Evolutionary conservation across 2,797 vertebrate species (phyloP), one percentile per base, ranked within the genome.

Genomic region (Aeoliscus strigatus): DNA sequence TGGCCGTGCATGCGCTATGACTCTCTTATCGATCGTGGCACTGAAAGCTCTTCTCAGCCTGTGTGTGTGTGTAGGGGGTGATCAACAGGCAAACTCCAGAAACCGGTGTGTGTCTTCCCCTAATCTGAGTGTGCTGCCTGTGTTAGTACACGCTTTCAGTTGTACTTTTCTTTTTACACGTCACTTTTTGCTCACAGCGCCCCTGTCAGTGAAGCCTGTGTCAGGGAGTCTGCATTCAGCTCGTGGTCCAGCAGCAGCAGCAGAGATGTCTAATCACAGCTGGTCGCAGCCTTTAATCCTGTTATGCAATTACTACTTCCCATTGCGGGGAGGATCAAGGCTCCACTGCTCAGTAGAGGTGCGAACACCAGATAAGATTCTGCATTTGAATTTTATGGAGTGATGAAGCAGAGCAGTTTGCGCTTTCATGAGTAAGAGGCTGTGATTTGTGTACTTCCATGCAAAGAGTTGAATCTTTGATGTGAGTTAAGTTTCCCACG

Each of bases 191-290:
- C 70, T 69, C 69, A 79, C 61, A 70, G 73, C 43, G 70, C 77
- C 75, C 75, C 3, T 80, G 72, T 86, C 75, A 73, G 72, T 81
- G 79, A 82, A 73, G 75, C 80, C 73, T 73, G 73, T 80, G 73
- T 83, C 82, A 81, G 77, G 67, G 66, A 55, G 60, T 53, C 31
- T 51, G 58, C 54, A 38, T 48, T 31, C 42, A 53, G 66, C 74
- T 28, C 4, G 0, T 43, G 66, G 47, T 55, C 15, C 11, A 42
- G 51, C 27, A 33, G 31, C 40, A 15, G 60, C 35, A 32, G 47
- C 45, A 44, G 16, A 49, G 48, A 41, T 32, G 60, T 53, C 38
- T 62, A 49, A 58, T 59, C 7, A 15, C 36, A 40, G 56, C 52
- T 13, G 42, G 46, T 28, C 32, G 64, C 53, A 33, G 43, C 24